These are phyloP conservation scores for Cyphotilapia sp. DNA, from an alignment of 2,113 vertebrate genomes.

Conservation along the genomic window DNA sequence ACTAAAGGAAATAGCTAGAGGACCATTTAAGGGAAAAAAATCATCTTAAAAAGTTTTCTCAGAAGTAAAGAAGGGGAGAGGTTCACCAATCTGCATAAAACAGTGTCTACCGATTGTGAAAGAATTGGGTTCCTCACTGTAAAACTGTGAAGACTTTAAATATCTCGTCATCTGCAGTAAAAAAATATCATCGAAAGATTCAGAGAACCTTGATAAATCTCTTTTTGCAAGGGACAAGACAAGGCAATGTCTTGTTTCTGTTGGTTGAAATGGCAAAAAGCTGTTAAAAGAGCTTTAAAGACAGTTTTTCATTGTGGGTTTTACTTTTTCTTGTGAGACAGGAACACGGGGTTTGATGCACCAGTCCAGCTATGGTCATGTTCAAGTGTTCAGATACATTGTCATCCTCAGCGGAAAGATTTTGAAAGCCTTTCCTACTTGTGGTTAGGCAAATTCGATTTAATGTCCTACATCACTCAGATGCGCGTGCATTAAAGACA, in stretches of 20 bases:
- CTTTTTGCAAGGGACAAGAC: not conserved
- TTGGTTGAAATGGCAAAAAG: not conserved
- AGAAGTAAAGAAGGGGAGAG: not conserved
- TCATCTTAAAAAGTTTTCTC: not conserved
- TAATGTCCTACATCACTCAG: constrained; percentile 94
- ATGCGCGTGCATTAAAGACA: not conserved
- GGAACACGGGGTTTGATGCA: constrained; percentile 72
- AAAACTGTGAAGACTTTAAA: not conserved
- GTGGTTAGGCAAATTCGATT: constrained; percentile 88
- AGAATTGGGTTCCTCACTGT: not conserved
- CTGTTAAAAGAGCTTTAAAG: constrained; percentile 92
- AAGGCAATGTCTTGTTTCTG: not conserved
- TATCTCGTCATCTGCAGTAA: not conserved
- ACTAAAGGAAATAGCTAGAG: not conserved
- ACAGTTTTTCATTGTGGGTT: constrained; percentile 78
- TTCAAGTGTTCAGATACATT: constrained; percentile 88
- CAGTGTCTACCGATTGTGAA: not conserved
- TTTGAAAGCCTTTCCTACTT: constrained; percentile 80
- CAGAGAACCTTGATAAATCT: not conserved
- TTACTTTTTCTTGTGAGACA: constrained; percentile 78
- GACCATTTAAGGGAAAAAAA: not conserved
- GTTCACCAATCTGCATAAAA: not conserved
- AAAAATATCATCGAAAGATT: not conserved
- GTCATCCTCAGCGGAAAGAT: constrained; percentile 87
- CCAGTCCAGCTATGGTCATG: constrained; percentile 83